Base-by-base conservation (phyloP, 2,888 invertebrate genomes). In the Ethmia dodecea region DNA sequence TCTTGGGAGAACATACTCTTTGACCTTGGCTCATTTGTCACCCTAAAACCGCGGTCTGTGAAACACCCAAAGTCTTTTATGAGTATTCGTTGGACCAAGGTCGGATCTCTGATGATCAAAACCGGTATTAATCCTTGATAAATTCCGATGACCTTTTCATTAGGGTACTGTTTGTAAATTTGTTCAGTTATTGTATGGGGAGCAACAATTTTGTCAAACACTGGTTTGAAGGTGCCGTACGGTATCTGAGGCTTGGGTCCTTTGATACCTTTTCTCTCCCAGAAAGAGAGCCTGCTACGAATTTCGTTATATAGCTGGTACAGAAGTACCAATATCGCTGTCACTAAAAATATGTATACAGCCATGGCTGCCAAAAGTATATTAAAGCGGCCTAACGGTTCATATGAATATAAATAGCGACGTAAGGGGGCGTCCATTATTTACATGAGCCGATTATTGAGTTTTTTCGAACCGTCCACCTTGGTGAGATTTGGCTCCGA, bases 1-100 rank as follows among this genome's bases (percentile, higher is more conserved):
- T 63, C 55, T 5, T 60, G 55, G 33, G 65, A 63, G 22, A 76
- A 74, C 2, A 77, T 38, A 32, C 74, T 73, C 9, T 51, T 55
- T 28, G 65, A 64, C n/a, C 75, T 30, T 3, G 50, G 52, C 32
- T 62, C 44, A 15, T 65, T 58, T 28, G 60, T 60, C 18, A 60
- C 60, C 14, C 55, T 51, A 5, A 62, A 14, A 10, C 64, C 67
- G 25, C 76, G 62, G 9, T 70, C 60, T 6, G 56, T 41, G 26
- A 75, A 76, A 1, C 18, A 29, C 5, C 65, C 56, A 18, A 73
- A 76, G 26, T 75, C 74, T 31, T 71, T 73, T 5, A 72, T 53
- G 4, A 74, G 40, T 13, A 76, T 52, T 27, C 61, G 55, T 35
- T 67, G 73, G 9, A 62, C 59, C 22, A 68, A 42, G 32, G 76